Evolutionary conservation across 2,113 vertebrate genomes (phyloP).

Genomic region (Crotalus horridus): DNA sequence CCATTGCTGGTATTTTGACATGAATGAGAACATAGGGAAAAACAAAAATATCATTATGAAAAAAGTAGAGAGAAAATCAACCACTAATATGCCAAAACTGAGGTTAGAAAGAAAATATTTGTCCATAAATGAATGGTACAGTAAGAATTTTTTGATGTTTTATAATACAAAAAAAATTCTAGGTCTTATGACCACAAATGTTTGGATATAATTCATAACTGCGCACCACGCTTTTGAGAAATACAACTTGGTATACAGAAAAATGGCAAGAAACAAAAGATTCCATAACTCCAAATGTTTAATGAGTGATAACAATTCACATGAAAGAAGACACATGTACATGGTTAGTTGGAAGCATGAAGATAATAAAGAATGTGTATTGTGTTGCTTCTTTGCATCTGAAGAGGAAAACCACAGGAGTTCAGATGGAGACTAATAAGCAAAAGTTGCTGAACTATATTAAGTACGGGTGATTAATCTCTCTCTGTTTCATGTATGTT

Average conservation of each 20-base stretch:
- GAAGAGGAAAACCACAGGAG: neutral
- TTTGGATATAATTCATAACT: too few relatives aligned
- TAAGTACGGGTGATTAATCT: neutral
- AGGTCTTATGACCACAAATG: too few relatives aligned
- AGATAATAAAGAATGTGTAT: neutral
- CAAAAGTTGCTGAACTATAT: neutral
- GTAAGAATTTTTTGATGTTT: neutral
- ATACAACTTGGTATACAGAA: neutral
- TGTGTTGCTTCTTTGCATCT: neutral
- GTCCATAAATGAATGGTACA: neutral
- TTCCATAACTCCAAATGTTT: neutral
- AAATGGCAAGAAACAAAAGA: neutral
- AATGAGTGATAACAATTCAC: neutral
- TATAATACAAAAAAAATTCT: neutral
- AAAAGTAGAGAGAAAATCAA: neutral
- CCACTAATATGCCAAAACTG: neutral
- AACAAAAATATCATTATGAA: too few relatives aligned
- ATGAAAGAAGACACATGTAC: neutral
- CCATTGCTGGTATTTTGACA: too few relatives aligned
- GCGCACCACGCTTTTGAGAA: too few relatives aligned
- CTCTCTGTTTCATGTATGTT: neutral
- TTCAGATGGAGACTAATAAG: fast-evolving
- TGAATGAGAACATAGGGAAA: too few relatives aligned
- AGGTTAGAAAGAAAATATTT: neutral
- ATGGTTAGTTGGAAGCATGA: neutral